Evolutionary conservation across 37 sponge, comb jelly and placozoan species (phyloP).

Genomic region (Geodia barretti): DNA sequence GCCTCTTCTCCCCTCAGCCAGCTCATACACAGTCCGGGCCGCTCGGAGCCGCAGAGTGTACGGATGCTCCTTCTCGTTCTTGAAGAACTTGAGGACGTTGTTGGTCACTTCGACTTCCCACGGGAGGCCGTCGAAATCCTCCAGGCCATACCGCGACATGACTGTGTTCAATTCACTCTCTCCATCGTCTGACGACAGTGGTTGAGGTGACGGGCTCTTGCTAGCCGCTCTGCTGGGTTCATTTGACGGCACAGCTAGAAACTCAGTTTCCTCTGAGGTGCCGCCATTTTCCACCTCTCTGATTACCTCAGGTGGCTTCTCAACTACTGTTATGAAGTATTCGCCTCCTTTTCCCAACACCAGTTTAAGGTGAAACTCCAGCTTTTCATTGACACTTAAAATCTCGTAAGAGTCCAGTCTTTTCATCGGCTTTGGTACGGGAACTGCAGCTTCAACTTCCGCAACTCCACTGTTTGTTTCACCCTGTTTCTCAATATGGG

Average conservation of each 20-base stretch:
- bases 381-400: not conserved
- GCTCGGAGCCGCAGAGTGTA: conserved; percentile 11
- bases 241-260: not conserved
- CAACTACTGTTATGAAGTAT: not conserved
- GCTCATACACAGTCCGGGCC: conserved; percentile 20
- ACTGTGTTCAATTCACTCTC: not conserved
- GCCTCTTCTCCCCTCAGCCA: conserved; percentile 66
- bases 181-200: not conserved
- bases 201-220: not conserved
- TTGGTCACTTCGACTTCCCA: conserved; percentile 89
- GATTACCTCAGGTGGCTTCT: not conserved
- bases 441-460: too few species aligned
- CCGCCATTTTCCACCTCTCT: not conserved
- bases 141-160: not conserved
- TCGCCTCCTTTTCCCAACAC: not conserved
- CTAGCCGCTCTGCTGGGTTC: not conserved
- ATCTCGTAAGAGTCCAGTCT: not conserved
- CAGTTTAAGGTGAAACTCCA: not conserved
- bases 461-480: not conserved
- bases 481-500: not conserved
- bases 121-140: conserved; percentile 49
- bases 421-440: not conserved
- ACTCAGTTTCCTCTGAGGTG: not conserved
- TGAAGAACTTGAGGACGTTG: conserved; percentile 58
- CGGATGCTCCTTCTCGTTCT: conserved; percentile 21